phyloP scores from a whole-genome alignment of 2,888 invertebrate genomes.

The Tetragnatha montana region DNA sequence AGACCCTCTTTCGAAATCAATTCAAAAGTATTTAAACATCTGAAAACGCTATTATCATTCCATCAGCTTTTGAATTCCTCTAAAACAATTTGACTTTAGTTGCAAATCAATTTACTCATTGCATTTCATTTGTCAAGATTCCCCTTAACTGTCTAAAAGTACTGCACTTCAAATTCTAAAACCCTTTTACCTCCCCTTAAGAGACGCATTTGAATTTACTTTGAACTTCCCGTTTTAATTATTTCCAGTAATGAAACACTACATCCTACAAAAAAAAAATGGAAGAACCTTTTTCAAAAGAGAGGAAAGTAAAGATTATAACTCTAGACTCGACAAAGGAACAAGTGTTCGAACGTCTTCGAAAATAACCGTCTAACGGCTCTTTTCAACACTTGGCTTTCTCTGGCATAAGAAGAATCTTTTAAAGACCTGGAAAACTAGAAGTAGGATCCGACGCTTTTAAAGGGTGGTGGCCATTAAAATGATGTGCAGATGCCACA shows the following conservation, averaged over 20 bases:
- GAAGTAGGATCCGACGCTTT: background rate
- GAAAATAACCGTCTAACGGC: background rate
- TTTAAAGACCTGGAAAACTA: background rate
- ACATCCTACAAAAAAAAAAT: background rate
- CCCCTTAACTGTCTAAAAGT: background rate
- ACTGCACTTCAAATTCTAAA: background rate
- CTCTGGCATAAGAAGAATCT: background rate
- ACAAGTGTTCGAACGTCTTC: background rate
- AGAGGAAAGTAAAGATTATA: background rate
- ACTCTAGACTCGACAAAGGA: background rate
- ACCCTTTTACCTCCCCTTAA: background rate
- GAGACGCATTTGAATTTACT: background rate
- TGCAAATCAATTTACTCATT: background rate
- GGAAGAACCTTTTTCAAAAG: background rate
- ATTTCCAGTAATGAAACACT: background rate
- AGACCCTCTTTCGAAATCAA: too few species aligned
- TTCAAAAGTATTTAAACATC: background rate
- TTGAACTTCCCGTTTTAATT: background rate
- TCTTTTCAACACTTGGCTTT: background rate
- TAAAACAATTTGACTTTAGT: background rate
- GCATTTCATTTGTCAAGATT: background rate
- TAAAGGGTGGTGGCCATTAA: background rate
- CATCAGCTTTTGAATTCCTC: background rate
- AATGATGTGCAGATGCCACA: constrained; percentile 6
- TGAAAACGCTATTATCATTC: background rate